These are phyloP conservation scores for Lethenteron camtschaticum DNA, from an alignment of 2,113 vertebrate species.

Conservation along the genomic window DNA sequence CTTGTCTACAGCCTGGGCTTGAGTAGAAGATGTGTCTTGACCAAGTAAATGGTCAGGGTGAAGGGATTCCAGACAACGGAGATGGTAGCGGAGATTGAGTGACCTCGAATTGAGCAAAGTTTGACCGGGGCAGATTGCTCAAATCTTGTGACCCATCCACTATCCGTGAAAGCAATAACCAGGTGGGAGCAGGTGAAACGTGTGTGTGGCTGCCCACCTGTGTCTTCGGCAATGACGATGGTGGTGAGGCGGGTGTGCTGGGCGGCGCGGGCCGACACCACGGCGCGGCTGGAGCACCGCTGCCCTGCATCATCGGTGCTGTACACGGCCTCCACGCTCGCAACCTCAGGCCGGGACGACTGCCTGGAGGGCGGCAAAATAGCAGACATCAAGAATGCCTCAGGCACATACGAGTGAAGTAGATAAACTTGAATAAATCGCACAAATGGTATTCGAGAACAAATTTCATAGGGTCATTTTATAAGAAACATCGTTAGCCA, in stretches of 20 bases:
- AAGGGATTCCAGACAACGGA: not conserved
- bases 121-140: not conserved
- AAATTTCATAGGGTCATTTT: not conserved
- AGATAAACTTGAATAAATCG: too few relatives aligned
- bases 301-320: constrained; percentile 16
- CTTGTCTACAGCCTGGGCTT: too few relatives aligned
- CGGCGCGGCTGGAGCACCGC: constrained; percentile 51
- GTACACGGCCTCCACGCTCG: constrained; percentile 44
- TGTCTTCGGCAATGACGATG: constrained; percentile 69
- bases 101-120: not conserved
- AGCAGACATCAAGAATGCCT: not conserved
- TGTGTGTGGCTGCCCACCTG: constrained; percentile 29
- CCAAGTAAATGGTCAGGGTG: not conserved
- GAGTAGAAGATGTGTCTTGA: not conserved
- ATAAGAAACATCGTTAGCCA: not conserved
- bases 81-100: not conserved
- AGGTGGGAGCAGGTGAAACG: not conserved
- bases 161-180: constrained; percentile 2
- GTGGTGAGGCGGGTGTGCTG: constrained; percentile 33
- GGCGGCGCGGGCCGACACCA: constrained; percentile 57
- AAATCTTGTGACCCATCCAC: not conserved
- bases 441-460: not conserved
- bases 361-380: constrained; percentile 28
- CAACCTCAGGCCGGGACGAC: constrained; percentile 67
- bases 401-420: not conserved